phyloP scores from a whole-genome alignment of 2,113 vertebrate genomes.

The Calidris pugnax region DNA sequence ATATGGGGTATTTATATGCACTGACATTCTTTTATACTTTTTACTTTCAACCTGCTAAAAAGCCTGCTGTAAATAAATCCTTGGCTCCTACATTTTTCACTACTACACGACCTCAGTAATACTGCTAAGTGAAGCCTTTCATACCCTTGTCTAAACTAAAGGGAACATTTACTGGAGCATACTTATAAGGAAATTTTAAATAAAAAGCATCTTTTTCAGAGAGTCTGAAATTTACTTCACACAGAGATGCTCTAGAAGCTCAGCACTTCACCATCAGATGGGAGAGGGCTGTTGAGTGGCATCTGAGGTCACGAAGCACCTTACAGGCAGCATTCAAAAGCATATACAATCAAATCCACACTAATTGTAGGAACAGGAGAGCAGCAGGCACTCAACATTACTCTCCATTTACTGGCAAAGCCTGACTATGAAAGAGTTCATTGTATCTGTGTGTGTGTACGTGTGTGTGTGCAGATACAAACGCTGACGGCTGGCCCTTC shows the following conservation, averaged over 20 bases:
- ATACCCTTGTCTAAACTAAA: neutral
- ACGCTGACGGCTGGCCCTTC: neutral
- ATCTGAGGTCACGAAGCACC: neutral
- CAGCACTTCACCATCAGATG: neutral
- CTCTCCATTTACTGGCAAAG: neutral
- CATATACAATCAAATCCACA: neutral
- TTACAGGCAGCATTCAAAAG: conserved; percentile 6
- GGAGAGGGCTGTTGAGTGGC: neutral
- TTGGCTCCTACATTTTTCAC: neutral
- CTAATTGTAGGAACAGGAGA: neutral
- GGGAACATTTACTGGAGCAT: neutral
- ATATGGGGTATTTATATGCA: neutral
- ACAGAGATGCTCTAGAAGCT: neutral
- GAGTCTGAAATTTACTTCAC: neutral
- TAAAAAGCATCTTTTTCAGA: neutral
- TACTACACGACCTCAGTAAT: neutral
- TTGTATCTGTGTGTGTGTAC: neutral
- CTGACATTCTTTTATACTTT: neutral
- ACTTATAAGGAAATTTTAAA: neutral
- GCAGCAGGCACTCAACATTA: neutral
- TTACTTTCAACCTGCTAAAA: neutral
- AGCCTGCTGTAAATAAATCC: neutral
- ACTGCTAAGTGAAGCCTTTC: neutral
- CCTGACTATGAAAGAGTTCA: neutral
- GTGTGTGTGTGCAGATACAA: neutral